Percentiles rank a stretch among this genome's conserved stretches.
phyloP scores from a whole-genome alignment of 1,140 invertebrate genomes.

The Cotesia glomerata region DNA sequence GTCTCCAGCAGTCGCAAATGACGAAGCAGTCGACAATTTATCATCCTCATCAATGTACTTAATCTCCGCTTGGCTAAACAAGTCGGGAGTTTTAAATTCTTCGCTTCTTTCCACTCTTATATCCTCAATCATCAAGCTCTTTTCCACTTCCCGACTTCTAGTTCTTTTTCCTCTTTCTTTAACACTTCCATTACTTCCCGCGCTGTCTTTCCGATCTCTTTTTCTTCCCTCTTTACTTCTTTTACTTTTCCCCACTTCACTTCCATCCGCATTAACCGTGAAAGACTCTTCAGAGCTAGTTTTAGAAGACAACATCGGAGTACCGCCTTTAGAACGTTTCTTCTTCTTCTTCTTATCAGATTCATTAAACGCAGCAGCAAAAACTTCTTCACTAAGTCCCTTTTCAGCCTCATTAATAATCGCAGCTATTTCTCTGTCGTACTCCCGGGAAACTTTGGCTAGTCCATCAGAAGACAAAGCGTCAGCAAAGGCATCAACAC shows the following conservation, averaged over 20 bases:
- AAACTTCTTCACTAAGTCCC: conserved; percentile 5
- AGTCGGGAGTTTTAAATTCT: conserved; percentile 16
- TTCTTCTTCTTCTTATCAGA: conserved; percentile 40
- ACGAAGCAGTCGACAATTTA: not conserved
- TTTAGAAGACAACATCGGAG: conserved; percentile 29
- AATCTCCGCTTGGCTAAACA: conserved; percentile 27
- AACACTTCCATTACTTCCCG: conserved; percentile 13
- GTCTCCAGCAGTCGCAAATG: conserved; percentile 14
- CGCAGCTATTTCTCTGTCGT: conserved; percentile 11
- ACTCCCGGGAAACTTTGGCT: conserved; percentile 2
- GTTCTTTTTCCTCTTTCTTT: conserved; percentile 32
- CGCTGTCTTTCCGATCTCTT: conserved; percentile 24
- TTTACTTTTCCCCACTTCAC: conserved; percentile 29
- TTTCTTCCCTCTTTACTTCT: conserved; percentile 26
- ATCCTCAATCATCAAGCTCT: conserved; percentile 19
- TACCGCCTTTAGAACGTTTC: conserved; percentile 29
- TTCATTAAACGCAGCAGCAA: conserved; percentile 19
- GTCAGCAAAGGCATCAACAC: conserved; percentile 54
- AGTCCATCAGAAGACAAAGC: conserved; percentile 47
- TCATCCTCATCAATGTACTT: conserved; percentile 25
- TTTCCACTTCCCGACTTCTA: conserved; percentile 23
- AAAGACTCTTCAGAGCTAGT: conserved; percentile 44
- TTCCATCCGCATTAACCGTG: conserved; percentile 16
- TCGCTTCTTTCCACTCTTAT: conserved; percentile 19
- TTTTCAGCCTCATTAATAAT: conserved; percentile 8